Evolutionary conservation across 2,888 invertebrate genomes (phyloP), one percentile per base, ranked within the genome.

Genomic region (Drosophila anomalata): DNA sequence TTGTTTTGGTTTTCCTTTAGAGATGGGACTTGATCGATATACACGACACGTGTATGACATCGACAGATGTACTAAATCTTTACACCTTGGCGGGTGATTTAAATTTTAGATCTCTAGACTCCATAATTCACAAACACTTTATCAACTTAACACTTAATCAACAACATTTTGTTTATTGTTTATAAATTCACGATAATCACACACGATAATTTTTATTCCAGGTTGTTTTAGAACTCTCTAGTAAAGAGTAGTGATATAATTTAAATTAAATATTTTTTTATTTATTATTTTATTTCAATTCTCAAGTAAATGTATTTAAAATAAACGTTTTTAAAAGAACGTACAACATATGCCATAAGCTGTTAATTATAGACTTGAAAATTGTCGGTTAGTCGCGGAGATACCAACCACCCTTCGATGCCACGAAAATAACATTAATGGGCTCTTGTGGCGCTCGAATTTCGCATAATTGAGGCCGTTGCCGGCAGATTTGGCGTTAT

Each of bases 381-480:
- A 41, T 47, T 20, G 41, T 29, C 42, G 41, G 26, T 36, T 65
- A 48, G 55, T 56, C 66, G 53, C 47, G 33, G 12, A n/a, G 17
- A 42, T 7, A 11, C 1, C 20, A 54, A 31, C 22, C 36, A 24
- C 24, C 22, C 11, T 7, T n/a, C 31, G 2, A 42, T 51, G 69
- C 75, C 76, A 44, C 51, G 85, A 59, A 84, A 80, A 81, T 78
- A 70, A 56, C 82, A 81, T 82, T 84, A 87, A 82, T 79, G 82
- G 84, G 68, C 66, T 70, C 63, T 73, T 68, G 6, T 36, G n/a
- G 14, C 6, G 36, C 66, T 70, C 62, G 72, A 72, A 54, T 84
- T 72, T 75, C 87, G 87, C 87, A 84, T 87, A 84, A 84, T 84
- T 87, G 87, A 84, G 84, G 73, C 77, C 75, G 74, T 72, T 74